Evolutionary conservation across 2,797 vertebrate genomes (phyloP), one percentile per base, ranked within the genome.

Genomic region (Chloroceryle amazona): DNA sequence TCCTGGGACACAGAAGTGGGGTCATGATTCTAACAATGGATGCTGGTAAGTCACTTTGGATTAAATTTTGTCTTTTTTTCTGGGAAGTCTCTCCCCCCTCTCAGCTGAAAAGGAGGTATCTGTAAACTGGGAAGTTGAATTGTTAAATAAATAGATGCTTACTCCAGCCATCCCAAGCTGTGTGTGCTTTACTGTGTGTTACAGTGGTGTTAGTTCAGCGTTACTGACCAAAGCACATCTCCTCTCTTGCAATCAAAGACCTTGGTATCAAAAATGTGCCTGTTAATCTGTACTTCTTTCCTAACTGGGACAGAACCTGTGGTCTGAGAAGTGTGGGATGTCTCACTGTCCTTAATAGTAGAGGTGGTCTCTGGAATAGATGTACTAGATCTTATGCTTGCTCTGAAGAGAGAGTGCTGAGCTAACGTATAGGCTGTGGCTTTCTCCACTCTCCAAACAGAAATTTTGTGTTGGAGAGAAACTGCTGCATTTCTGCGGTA

Each of bases 1-100:
- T 90, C 78, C 96, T 81, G 93, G 95, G 95, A 89, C 70, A 49
- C 93, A 96, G 41, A 86, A 95, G 86, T 90, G 89, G 96, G 95
- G 92, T 96, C 95, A 97, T 97, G 97, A 97, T 97, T 95, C 86
- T 97, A 86, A 97, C 97, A 94, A 97, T 97, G 97, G 96, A 96
- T 91, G 58, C 89, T 90, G 93, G 97, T 97, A 97, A 97, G 97
- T 81, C 18, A 7, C 39, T 93, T 90, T 87, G 81, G 44, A 86
- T 90, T 96, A 79, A 66, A 86, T 88, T 66, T 67, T 79, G 19
- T 35, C 8, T 29, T n/a, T 33, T 11, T 41, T 22, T 44, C 63
- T 85, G 72, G 47, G 35, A 93, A 90, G 29, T 25, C 14, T 35
- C 23, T 80, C 11, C 47, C 68, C 9, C 3, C 6, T 5, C 28